A percentile compares a stretch with the other conserved stretches of the same genome.
Evolutionary conservation across 2,113 vertebrate species (phyloP).

Genomic region (Eubucco bourcierii): DNA sequence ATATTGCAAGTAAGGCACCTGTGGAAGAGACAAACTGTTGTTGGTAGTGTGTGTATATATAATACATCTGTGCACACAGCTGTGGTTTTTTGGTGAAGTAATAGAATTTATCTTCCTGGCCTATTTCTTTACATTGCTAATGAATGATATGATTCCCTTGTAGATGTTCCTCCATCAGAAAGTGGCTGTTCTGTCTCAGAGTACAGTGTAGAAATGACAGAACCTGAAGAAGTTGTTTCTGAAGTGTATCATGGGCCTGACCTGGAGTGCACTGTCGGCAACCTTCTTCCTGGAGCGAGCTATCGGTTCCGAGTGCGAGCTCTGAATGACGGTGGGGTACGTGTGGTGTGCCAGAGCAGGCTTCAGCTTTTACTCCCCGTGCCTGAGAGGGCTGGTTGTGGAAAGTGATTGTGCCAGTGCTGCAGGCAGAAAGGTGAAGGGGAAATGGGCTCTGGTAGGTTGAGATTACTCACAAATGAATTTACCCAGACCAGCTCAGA

Average conservation of each 20-base stretch:
- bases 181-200: conserved; percentile 82
- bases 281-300: conserved; percentile 88
- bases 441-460: not conserved
- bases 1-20: not conserved
- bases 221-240: conserved; percentile 74
- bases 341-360: not conserved
- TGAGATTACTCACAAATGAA: no score
- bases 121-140: rapidly evolving
- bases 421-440: not conserved
- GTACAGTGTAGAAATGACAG: conserved; percentile 93
- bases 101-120: not conserved
- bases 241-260: conserved; percentile 88
- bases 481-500: no score
- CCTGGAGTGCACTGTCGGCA: conserved; percentile 88
- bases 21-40: not conserved
- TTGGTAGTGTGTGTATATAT: not conserved
- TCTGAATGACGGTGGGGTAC: conserved; percentile 92
- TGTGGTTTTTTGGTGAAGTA: not conserved
- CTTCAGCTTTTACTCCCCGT: rapidly evolving
- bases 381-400: rapidly evolving
- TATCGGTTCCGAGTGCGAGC: conserved; percentile 90
- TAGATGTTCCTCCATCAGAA: conserved; percentile 74
- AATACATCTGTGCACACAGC: no score
- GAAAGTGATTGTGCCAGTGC: rapidly evolving
- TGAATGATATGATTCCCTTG: not conserved